These are phyloP conservation scores for Drosophila hydei DNA, from an alignment of 1,140 invertebrate genomes.

Conservation along the genomic window DNA sequence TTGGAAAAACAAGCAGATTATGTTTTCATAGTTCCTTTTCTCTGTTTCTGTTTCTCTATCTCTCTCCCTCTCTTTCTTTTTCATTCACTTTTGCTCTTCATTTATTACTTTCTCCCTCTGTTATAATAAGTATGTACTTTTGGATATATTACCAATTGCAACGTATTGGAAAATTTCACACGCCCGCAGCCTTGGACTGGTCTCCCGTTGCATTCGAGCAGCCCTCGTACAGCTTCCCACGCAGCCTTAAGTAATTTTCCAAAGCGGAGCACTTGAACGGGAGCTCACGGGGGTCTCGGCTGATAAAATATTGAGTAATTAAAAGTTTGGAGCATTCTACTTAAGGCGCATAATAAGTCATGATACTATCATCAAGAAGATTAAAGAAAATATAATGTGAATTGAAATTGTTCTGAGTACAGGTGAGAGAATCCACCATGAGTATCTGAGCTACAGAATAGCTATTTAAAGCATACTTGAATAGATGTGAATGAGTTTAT, in stretches of 20 bases:
- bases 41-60: neutral
- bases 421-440: too few relatives aligned
- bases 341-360: too few relatives aligned
- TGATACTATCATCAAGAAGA: too few relatives aligned
- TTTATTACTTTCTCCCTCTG: neutral
- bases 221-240: conserved; percentile 64
- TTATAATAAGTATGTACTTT: conserved; percentile 18
- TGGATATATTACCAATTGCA: conserved; percentile 53
- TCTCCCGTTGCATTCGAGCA: conserved; percentile 10
- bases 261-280: conserved; percentile 3
- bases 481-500: neutral
- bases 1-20: neutral
- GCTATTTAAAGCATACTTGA: neutral
- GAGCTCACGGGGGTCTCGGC: conserved; percentile 10
- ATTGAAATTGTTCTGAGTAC: too few relatives aligned
- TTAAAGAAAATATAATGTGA: too few relatives aligned
- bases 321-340: conserved; percentile 33
- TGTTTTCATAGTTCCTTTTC: neutral
- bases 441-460: too few relatives aligned
- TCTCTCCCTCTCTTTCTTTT: neutral
- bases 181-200: conserved; percentile 49
- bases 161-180: conserved; percentile 76
- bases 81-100: neutral
- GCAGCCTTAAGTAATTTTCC: conserved; percentile 37
- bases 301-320: conserved; percentile 59